Base-by-base conservation (phyloP, 2,113 vertebrate genomes). In the Semicossyphus pulcher region DNA sequence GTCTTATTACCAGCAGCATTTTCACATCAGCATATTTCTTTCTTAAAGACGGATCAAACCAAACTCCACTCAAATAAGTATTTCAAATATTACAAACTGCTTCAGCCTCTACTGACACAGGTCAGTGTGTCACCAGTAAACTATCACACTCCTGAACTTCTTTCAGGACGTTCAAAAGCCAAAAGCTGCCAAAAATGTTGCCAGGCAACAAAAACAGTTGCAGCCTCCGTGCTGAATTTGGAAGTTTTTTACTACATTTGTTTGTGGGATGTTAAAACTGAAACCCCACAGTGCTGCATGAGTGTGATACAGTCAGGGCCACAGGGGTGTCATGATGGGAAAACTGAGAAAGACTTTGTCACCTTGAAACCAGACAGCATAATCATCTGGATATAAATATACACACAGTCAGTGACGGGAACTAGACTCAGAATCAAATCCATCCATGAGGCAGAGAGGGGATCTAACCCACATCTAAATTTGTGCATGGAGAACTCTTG, bases 281-380 rank as follows among this genome's bases (percentile, higher is more conserved):
- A 60, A 9, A 41, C n/a, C 26, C 54, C 25, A 49, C 53, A 56
- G 21, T 31, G 41, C 15, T 41, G 36, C 26, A 10, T 37, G 52
- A 49, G 25, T 29, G 57, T 45, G 68, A 20, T 59, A 8, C 16
- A 39, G 36, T 23, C 2, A 25, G 31, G 49, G 45, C 18, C 49
- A 52, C 31, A 21, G 10, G 26, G 10, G 54, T 47, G 47, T 72
- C 71, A 52, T 57, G 3, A 8, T 47, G 68, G 28, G 25, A 25
- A 54, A 25, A 64, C 45, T 2, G 7, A 60, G 51, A 69, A 64
- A 68, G n/a, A 63, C 34, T 32, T 25, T 10, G 6, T 29, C 49
- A 84, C 72, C 66, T 67, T 72, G 66, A 70, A 65, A 68, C 8
- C 52, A 72, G 62, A 80, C 53, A 59, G 41, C 63, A 60, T 37